phyloP scores from a whole-genome alignment of 2,888 invertebrate genomes.

The Microctonus aethiopoides region DNA sequence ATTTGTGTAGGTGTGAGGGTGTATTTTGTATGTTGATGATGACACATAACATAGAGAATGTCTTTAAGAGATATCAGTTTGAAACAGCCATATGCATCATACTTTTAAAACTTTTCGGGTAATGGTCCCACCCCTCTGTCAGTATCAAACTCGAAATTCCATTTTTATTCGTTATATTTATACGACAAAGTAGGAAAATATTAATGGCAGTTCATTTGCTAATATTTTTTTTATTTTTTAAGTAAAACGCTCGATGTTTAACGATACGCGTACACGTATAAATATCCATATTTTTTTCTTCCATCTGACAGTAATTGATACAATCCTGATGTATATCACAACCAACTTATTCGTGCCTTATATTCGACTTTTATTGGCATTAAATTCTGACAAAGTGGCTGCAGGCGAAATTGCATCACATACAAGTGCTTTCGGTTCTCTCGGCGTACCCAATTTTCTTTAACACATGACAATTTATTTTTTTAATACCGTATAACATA shows the following conservation, averaged over 20 bases:
- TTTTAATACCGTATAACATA: neutral
- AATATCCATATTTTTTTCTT: neutral
- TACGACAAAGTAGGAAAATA: too few relatives aligned
- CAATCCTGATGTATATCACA: neutral
- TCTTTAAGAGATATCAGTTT: conserved; percentile 32
- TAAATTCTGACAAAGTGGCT: conserved; percentile 19
- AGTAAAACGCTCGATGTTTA: too few relatives aligned
- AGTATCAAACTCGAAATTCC: conserved; percentile 28
- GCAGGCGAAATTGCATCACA: conserved; percentile 4
- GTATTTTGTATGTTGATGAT: conserved; percentile 4
- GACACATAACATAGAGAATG: conserved; percentile 8
- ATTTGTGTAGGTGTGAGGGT: neutral
- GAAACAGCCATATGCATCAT: conserved; percentile 37
- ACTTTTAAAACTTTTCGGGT: conserved; percentile 27
- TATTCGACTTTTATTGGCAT: conserved; percentile 26
- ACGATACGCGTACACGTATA: neutral
- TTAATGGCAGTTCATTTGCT: too few relatives aligned
- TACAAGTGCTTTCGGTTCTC: neutral
- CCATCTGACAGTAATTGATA: neutral
- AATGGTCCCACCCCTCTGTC: conserved; percentile 6
- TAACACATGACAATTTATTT: neutral
- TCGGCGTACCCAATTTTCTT: neutral
- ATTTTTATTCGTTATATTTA: conserved; percentile 26
- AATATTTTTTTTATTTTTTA: too few relatives aligned
- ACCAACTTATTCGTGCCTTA: neutral